Evolutionary conservation across 2,888 invertebrate species (phyloP), one percentile per base, ranked within the genome.

Genomic region (Phyto melanocephala): DNA sequence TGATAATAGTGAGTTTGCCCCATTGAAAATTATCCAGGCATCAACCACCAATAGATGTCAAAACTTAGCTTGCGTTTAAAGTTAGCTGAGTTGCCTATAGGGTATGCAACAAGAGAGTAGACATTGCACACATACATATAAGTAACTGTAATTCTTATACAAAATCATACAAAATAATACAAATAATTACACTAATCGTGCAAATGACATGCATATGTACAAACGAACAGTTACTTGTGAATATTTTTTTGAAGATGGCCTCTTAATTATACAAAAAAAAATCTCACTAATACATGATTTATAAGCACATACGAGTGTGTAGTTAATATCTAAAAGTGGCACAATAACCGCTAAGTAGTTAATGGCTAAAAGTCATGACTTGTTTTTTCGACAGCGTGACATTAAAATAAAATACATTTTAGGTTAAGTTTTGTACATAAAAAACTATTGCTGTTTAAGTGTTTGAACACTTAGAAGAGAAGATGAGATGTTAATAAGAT

Each of bases 281-380:
- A 3, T 17, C 11, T 4, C 4, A 37, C 22, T 22, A 4, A n/a
- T 67, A n/a, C n/a, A n/a, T n/a, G n/a, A n/a, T n/a, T n/a, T n/a
- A n/a, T n/a, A n/a, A n/a, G n/a, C n/a, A 15, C 17, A 15, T 33
- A 15, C 20, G 17, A 35, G 42, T 37, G 13, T 42, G 4, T 15
- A 40, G 13, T 54, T 54, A 52, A 67, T 52, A 63, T 62, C 62
- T 15, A 63, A 70, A 77, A 70, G 47, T 81, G 62, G 81, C 72
- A 81, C 81, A 81, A 81, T 78, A 74, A 74, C 77, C 81, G 63
- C 72, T 81, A 13, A 68, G 24, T 74, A 78, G 77, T 81, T 77
- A 78, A 81, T 81, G 78, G 78, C 81, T 68, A 63, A 1, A 42
- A 74, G 22, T 47, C 50, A n/a, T n/a, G n/a, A n/a, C n/a, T n/a